Evolutionary conservation across 2,888 invertebrate species (phyloP).

Genomic region (Cryptocephalus primarius): DNA sequence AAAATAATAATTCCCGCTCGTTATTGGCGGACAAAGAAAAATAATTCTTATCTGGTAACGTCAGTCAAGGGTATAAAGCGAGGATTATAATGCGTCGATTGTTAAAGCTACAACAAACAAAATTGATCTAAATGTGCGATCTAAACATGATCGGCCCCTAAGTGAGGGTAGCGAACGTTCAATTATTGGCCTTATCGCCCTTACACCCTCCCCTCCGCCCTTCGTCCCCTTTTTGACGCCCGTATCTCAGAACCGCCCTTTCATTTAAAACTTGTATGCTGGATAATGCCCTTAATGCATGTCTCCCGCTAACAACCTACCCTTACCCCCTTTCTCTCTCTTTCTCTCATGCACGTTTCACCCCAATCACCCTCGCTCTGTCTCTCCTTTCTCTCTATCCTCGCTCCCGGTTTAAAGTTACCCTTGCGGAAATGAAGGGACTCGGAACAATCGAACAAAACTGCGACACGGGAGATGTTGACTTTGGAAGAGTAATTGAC

Average conservation of each 20-base stretch:
- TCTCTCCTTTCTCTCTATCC: no score
- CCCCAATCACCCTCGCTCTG: no score
- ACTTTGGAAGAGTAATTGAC: no score
- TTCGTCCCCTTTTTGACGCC: slow-evolving; percentile 23
- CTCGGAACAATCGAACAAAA: background rate
- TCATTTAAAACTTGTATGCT: slow-evolving; percentile 25
- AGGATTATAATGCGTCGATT: slow-evolving; percentile 37
- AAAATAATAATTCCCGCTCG: slow-evolving; percentile 18
- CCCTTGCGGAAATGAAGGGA: background rate
- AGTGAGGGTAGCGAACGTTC: slow-evolving; percentile 32
- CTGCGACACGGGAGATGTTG: background rate
- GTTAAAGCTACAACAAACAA: slow-evolving; percentile 38
- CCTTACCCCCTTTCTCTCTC: no score
- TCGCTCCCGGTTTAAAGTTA: background rate
- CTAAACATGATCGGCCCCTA: slow-evolving; percentile 35
- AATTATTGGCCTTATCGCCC: slow-evolving; percentile 35
- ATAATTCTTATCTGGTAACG: slow-evolving; percentile 29
- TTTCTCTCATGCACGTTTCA: no score
- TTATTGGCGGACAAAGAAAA: slow-evolving; percentile 24
- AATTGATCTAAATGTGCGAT: slow-evolving; percentile 39
- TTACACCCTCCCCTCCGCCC: slow-evolving; percentile 32
- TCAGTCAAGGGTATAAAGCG: slow-evolving; percentile 31
- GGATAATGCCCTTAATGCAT: slow-evolving; percentile 23
- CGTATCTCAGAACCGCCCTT: slow-evolving; percentile 32
- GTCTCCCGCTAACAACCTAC: slow-evolving; percentile 16